phyloP scores from a whole-genome alignment of 30 jellyfish, hydroid and myxozoan genomes.

The Turritopsis dohrnii region DNA sequence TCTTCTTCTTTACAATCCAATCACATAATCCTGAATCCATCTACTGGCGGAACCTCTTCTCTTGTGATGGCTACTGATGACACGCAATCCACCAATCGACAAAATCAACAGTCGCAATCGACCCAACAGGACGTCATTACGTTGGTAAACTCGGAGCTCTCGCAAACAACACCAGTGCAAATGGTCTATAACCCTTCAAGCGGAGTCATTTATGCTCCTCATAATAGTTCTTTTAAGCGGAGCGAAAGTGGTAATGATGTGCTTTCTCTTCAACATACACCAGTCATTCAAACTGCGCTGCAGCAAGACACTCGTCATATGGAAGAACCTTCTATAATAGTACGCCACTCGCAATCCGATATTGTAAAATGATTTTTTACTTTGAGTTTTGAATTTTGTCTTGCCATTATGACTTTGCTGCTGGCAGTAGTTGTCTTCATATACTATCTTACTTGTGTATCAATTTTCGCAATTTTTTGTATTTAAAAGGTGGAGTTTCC shows the following conservation, averaged over 20 bases:
- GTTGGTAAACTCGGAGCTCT: slow-evolving; percentile 40
- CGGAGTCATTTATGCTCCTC: slow-evolving; percentile 67
- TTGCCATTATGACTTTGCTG: background rate
- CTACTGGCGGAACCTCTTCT: slow-evolving; percentile 40
- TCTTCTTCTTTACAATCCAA: slow-evolving; percentile 61
- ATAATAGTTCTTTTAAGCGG: slow-evolving; percentile 16
- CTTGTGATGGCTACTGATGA: slow-evolving; percentile 60
- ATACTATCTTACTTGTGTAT: background rate
- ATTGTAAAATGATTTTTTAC: background rate
- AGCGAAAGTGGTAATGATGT: slow-evolving; percentile 4
- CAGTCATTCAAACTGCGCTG: slow-evolving; percentile 39
- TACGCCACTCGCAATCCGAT: background rate
- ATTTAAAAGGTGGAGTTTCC: no score
- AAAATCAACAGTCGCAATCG: slow-evolving; percentile 4
- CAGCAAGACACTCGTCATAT: slow-evolving; percentile 15
- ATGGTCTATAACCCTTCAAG: slow-evolving; percentile 71
- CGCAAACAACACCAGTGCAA: slow-evolving; percentile 61
- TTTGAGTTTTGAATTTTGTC: background rate
- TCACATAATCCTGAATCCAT: slow-evolving; percentile 67
- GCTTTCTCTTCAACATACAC: slow-evolving; percentile 40
- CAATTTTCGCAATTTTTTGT: no score
- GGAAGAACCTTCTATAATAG: background rate
- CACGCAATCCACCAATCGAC: slow-evolving; percentile 12
- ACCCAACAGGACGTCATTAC: slow-evolving; percentile 55
- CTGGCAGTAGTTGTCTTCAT: background rate